A percentile compares a stretch with the other conserved stretches of the same genome.
Conservation (phyloP, 2,797 vertebrate species). For the Lagorchestes hirsutus region DNA sequence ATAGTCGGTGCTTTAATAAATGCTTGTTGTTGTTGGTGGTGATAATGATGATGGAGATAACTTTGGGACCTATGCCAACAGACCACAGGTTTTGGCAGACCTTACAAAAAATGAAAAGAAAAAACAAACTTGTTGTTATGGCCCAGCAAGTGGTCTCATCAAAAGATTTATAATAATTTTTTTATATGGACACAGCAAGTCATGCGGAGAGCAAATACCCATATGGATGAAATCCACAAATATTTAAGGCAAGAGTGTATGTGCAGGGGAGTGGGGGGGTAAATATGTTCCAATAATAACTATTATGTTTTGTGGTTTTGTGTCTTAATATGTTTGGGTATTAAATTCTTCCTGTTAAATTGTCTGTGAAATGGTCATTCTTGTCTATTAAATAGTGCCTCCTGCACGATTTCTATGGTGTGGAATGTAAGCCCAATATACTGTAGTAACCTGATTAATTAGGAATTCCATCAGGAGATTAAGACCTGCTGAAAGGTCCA, state of each 20-base stretch:
- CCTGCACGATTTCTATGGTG: background rate
- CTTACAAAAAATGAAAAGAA: background rate
- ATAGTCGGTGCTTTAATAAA: background rate
- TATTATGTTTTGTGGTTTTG: background rate
- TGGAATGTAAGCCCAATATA: background rate
- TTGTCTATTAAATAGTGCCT: background rate
- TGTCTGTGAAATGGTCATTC: background rate
- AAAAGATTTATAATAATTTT: background rate
- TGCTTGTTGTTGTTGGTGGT: background rate
- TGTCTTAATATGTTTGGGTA: conserved; percentile 6
- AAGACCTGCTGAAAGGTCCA: background rate
- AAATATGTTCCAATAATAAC: background rate
- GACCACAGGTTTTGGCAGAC: background rate
- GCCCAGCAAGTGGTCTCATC: background rate
- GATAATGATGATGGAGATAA: background rate
- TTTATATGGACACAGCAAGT: background rate
- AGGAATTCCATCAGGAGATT: conserved; percentile 9
- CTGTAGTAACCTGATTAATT: background rate
- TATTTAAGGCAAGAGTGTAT: background rate
- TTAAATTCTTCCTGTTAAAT: background rate
- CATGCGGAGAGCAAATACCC: background rate
- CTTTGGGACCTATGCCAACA: background rate
- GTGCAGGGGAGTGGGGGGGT: background rate
- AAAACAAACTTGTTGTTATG: background rate
- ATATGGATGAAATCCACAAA: background rate